A percentile compares a stretch with the other conserved stretches of the same genome.
These are phyloP conservation scores for Deilephila porcellus DNA, from an alignment of 2,888 invertebrate genomes.

Conservation along the genomic window DNA sequence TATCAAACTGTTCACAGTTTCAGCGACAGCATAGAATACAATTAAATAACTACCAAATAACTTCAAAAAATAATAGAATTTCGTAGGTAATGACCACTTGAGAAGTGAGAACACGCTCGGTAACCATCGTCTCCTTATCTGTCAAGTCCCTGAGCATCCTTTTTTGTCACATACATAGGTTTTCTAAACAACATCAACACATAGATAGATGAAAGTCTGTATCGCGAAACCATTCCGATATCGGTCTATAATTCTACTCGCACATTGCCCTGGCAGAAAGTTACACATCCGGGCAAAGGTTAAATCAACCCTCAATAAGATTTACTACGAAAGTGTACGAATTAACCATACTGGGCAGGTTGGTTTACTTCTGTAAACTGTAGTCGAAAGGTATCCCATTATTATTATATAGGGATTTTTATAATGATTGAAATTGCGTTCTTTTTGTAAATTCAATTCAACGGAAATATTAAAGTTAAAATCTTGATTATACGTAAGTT, in stretches of 20 bases:
- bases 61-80: background rate
- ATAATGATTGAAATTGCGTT: no score
- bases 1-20: no score
- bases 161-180: background rate
- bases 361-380: no score
- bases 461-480: no score
- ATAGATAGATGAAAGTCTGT: background rate
- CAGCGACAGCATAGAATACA: no score
- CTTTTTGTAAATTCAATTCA: no score
- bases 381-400: no score
- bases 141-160: background rate
- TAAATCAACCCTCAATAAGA: background rate
- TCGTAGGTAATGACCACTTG: background rate
- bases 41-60: background rate
- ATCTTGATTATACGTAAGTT: no score
- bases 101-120: background rate
- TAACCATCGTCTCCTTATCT: background rate
- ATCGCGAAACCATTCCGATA: background rate
- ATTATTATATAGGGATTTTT: no score
- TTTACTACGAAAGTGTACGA: background rate
- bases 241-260: background rate
- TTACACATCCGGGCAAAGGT: constrained; percentile 1
- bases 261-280: background rate
- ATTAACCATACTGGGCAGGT: background rate
- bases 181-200: background rate